phyloP scores from a whole-genome alignment of 1,140 invertebrate genomes.

The Procambarus virginalis region DNA sequence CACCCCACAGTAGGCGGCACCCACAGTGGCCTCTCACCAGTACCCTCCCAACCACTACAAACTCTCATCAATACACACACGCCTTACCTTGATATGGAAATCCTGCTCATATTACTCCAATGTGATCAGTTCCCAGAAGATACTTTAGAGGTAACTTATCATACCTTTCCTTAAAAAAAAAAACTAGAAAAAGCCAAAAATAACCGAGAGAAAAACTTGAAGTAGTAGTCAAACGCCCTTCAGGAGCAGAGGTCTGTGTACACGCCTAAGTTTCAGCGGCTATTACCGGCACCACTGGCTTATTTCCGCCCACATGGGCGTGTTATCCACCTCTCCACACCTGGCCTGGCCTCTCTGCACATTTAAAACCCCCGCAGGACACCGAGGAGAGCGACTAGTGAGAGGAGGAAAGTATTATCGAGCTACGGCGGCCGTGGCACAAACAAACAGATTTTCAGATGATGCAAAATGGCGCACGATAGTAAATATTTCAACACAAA shows the following conservation, averaged over 20 bases:
- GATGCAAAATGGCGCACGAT: slow-evolving; percentile 46
- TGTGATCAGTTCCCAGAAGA: neutral
- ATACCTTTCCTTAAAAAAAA: neutral
- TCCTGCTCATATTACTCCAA: slow-evolving; percentile 43
- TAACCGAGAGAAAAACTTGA: neutral
- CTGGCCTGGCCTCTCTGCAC: neutral
- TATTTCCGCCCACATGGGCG: neutral
- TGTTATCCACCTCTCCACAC: neutral
- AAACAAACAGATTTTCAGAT: slow-evolving; percentile 50
- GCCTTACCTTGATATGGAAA: slow-evolving; percentile 30
- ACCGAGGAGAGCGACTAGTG: slow-evolving; percentile 1
- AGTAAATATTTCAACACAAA: slow-evolving; percentile 32
- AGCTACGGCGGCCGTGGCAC: slow-evolving; percentile 24
- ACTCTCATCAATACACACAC: no score
- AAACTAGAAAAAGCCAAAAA: neutral
- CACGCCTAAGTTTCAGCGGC: neutral
- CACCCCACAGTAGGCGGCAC: no score
- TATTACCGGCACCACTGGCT: neutral
- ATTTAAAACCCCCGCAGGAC: neutral
- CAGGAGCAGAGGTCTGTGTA: neutral
- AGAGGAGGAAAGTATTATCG: slow-evolving; percentile 4
- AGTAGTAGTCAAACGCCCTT: neutral
- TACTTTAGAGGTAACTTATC: neutral
- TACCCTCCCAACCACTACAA: no score
- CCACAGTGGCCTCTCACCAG: no score